Evolutionary conservation across 2,113 vertebrate species (phyloP).

Genomic region (Eonycteris spelaea): DNA sequence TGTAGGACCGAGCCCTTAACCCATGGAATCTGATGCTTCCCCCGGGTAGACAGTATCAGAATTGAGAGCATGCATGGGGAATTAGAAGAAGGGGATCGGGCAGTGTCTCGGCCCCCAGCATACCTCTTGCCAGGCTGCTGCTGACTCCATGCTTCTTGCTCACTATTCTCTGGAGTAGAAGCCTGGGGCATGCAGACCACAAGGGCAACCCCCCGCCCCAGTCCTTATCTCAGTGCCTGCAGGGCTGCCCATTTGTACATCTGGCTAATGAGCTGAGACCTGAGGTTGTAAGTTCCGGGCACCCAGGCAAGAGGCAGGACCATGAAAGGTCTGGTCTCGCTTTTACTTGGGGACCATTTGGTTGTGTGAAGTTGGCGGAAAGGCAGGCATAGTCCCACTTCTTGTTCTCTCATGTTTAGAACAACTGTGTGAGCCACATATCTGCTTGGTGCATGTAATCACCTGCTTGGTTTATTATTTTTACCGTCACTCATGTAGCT

Average conservation of each 20-base stretch:
- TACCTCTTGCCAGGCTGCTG: background rate
- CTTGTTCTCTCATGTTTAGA: background rate
- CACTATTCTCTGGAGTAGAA: background rate
- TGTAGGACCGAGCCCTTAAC: background rate
- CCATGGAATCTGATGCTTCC: rapidly evolving
- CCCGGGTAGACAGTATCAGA: background rate
- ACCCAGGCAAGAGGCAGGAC: too few species aligned
- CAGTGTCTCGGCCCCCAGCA: rapidly evolving
- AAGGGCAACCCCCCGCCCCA: rapidly evolving
- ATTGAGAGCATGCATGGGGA: background rate
- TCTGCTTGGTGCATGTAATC: rapidly evolving
- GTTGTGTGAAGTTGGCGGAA: background rate
- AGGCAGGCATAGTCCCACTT: background rate
- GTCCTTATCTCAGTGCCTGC: background rate
- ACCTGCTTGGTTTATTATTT: background rate
- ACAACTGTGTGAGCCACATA: background rate
- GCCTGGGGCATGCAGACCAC: background rate
- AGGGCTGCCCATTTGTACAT: background rate
- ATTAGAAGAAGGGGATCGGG: background rate
- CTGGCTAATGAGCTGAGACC: background rate
- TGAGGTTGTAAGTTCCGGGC: too few species aligned
- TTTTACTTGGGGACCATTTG: background rate
- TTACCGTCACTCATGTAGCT: background rate
- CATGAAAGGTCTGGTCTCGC: background rate
- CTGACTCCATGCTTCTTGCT: too few species aligned